Evolutionary conservation across 2,113 vertebrate genomes (phyloP), one percentile per base, ranked within the genome.

Genomic region (Nipponia nippon): DNA sequence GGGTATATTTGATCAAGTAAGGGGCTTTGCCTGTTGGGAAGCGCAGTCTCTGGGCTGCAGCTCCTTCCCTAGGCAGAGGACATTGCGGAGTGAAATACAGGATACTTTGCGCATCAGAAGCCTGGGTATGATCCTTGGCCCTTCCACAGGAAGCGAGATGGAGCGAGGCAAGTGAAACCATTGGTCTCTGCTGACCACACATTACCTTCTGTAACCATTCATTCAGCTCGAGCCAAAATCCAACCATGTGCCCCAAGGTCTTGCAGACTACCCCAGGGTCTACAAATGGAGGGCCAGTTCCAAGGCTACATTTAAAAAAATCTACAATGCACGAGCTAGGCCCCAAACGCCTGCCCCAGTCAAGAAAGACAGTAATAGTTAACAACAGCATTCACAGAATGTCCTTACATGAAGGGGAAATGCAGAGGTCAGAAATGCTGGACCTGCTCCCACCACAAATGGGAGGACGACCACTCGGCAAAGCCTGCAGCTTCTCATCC

Each of bases 361-460:
- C 50, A 69, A 87, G 83, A 50, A 34, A 77, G 62, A 81, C 3
- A 19, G 65, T 47, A 58, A 25, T n/a, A 59, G 10, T 38, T 71
- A 49, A 81, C 15, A 81, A 25, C n/a, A 72, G 36, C 20, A 34
- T 53, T 17, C 26, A 53, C 36, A 15, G 46, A 7, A 19, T 27
- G 59, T 58, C 40, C 98, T 95, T 98, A 99, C 99, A 23, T 7
- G 98, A 87, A 47, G 97, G 95, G 49, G 98, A 98, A n/a, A 77
- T 17, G 7, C 97, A 83, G 91, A 98, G 96, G 50, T 98, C 98
- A 5, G 97, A 87, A 34, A 58, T 86, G 82, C 98, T 97, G 44
- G 98, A 96, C 4, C 97, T 97, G 91, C 97, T 98, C 83, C 98
- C 97, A 7, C 93, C 95, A 82, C 93, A 97, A 18, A 97, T 89